Base-by-base conservation (phyloP, 37 sponge, comb jelly and placozoan genomes). In the Theonella swinhoei region DNA sequence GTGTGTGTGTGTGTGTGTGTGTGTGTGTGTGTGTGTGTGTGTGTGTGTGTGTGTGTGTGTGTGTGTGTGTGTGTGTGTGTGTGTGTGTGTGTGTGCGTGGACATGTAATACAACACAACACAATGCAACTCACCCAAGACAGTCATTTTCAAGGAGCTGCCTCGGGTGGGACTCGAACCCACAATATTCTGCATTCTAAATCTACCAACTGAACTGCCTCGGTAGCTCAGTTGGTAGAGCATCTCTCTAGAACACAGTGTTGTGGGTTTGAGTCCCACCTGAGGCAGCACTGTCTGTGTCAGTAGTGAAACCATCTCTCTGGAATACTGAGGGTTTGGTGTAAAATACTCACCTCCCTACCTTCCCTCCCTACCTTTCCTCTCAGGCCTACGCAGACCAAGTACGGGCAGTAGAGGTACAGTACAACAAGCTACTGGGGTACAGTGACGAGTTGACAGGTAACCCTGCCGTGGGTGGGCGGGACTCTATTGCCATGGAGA, bases 391-490 rank as follows among this genome's bases (percentile, higher is more conserved):
- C 37, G 58, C 61, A 24, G 68, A 77, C 60, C 77, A 77, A 62
- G 36, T 85, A 17, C 42, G 25, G 39, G 39, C 22, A 28, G 60
- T 77, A 60, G 85, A 85, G 60, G 85, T 77, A 0, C 85, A 85
- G 70, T 85, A 77, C 61, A 69, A 68, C 20, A 60, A 70, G 34
- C 70, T 85, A 60, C 23, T 60, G 39, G 23, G 60, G 19, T 4
- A 26, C 17, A 78, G 77, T 4, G 22, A 31, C 5, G 68, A 40
- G 32, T 78, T 85, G 11, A 24, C 70, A 2, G 33, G 70, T 31
- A 85, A 85, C 24, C 17, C 39, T 1, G 4, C 22, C 11, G 70
- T 85, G 0, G 85, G 69, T 0, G 47, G 61, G 22, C 23, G 70
- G 31, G 68, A 31, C 7, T 61, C 40, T 30, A 76, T 85, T 38